phyloP scores from a whole-genome alignment of 1,140 invertebrate genomes.

The Metopolophium dirhodum region DNA sequence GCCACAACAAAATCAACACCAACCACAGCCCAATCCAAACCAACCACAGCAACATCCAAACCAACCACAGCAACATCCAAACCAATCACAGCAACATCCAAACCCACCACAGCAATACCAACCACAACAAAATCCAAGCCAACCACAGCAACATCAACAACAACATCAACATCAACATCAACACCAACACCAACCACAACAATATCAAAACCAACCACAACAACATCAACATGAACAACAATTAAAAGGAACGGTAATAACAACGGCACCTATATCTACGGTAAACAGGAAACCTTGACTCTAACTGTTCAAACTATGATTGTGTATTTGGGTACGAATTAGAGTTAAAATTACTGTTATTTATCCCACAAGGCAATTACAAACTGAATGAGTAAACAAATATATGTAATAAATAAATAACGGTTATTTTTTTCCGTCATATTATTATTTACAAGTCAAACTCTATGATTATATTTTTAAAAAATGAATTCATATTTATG shows the following conservation, averaged over 20 bases:
- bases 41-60: background rate
- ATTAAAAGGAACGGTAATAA: background rate
- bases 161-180: too few species aligned
- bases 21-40: background rate
- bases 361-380: background rate
- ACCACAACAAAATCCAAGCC: background rate
- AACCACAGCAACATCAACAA: background rate
- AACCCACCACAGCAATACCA: too few species aligned
- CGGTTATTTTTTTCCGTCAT: background rate
- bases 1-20: background rate
- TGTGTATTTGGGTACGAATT: background rate
- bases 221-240: slow-evolving; percentile 7
- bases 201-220: background rate
- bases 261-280: background rate
- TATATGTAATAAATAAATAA: background rate
- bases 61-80: too few species aligned
- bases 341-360: background rate
- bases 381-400: background rate
- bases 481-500: background rate
- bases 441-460: background rate
- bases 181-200: background rate
- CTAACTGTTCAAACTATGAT: background rate
- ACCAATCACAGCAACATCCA: background rate
- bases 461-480: background rate
- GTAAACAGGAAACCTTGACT: background rate